These are phyloP conservation scores for Phyllotreta striolata DNA, from an alignment of 2,888 invertebrate genomes.

Conservation along the genomic window DNA sequence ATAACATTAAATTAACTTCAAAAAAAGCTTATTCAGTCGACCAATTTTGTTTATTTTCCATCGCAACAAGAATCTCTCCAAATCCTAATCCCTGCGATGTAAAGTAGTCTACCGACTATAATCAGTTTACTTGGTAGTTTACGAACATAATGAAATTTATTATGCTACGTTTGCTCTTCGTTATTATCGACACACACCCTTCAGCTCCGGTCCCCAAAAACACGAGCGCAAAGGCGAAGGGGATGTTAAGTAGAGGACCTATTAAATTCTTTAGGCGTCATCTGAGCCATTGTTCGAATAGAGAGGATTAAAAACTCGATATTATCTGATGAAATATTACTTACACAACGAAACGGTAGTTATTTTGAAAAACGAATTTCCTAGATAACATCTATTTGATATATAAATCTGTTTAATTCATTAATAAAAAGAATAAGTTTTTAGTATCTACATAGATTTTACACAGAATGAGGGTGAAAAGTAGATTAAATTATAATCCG, in stretches of 20 bases:
- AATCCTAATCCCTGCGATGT: not conserved
- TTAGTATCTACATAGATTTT: too few relatives aligned
- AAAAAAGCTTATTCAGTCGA: not conserved
- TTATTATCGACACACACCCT: conserved; percentile 33
- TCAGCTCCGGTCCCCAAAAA: conserved; percentile 27
- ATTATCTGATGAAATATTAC: conserved; percentile 16
- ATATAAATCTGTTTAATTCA: too few relatives aligned
- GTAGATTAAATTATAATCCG: too few relatives aligned
- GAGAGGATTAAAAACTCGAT: conserved; percentile 28
- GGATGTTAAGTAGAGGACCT: conserved; percentile 33
- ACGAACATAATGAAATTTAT: conserved; percentile 37
- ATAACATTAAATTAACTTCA: too few relatives aligned
- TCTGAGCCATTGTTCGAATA: conserved; percentile 28
- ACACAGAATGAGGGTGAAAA: too few relatives aligned
- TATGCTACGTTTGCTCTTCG: conserved; percentile 35
- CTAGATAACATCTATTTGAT: too few relatives aligned
- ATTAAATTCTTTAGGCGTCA: conserved; percentile 39
- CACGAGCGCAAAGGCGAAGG: conserved; percentile 32
- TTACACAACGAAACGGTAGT: too few relatives aligned
- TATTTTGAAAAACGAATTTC: too few relatives aligned
- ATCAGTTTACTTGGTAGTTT: conserved; percentile 32
- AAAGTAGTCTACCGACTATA: too few relatives aligned
- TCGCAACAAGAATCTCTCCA: not conserved
- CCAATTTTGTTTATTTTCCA: not conserved
- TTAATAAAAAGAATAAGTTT: too few relatives aligned